phyloP scores from a whole-genome alignment of 2,797 vertebrate genomes.

The Botia almorhae region DNA sequence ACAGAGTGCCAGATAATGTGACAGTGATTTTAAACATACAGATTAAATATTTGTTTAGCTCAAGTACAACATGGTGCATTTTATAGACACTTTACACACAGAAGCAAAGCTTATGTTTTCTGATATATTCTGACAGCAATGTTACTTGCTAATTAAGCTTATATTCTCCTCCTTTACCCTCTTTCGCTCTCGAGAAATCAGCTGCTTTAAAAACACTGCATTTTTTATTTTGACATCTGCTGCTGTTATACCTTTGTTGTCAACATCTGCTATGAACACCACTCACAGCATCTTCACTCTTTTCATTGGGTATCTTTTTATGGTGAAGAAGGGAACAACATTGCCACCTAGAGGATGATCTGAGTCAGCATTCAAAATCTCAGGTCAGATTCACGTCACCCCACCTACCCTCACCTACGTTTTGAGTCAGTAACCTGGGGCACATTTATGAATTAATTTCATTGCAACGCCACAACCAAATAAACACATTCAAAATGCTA shows the following conservation, averaged over 20 bases:
- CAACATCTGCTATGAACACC: slow-evolving; percentile 52
- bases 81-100: background rate
- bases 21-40: background rate
- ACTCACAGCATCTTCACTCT: slow-evolving; percentile 19
- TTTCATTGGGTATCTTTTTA: background rate
- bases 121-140: background rate
- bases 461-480: background rate
- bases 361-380: slow-evolving; percentile 25
- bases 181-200: slow-evolving; percentile 7
- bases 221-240: slow-evolving; percentile 36
- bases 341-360: slow-evolving; percentile 73
- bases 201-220: slow-evolving; percentile 13
- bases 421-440: background rate
- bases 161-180: background rate
- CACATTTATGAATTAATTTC: slow-evolving; percentile 21
- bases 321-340: slow-evolving; percentile 70
- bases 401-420: background rate
- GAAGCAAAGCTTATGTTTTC: background rate
- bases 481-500: slow-evolving; percentile 1
- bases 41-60: background rate
- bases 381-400: background rate
- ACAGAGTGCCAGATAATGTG: background rate
- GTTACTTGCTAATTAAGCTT: background rate
- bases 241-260: slow-evolving; percentile 52
- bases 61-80: background rate